phyloP scores from a whole-genome alignment of 2,113 vertebrate species.

The Salvelinus sp. region DNA sequence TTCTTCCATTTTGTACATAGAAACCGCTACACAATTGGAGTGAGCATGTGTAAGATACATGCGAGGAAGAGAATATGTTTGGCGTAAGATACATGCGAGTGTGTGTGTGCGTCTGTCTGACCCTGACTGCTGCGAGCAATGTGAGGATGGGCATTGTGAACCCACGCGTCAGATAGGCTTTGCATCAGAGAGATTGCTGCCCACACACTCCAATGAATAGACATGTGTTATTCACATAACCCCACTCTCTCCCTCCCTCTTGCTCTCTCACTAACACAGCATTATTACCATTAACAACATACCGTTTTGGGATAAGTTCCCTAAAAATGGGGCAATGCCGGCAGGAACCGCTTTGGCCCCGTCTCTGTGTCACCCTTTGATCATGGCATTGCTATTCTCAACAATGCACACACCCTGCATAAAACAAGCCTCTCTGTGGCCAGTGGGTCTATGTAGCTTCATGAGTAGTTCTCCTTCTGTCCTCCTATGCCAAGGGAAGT shows the following conservation, averaged over 20 bases:
- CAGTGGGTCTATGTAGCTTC: no score
- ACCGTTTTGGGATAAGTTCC: no score
- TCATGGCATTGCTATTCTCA: conserved; percentile 9
- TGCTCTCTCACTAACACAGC: conserved; percentile 17
- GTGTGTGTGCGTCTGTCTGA: conserved; percentile 24
- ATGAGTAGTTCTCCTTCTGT: no score
- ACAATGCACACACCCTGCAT: neutral
- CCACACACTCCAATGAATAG: neutral
- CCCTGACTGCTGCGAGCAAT: conserved; percentile 25
- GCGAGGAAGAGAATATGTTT: neutral
- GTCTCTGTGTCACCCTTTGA: conserved; percentile 33
- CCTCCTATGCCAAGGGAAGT: no score
- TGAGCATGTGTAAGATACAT: neutral
- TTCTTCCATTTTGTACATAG: neutral
- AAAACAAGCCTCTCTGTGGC: no score
- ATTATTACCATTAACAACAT: neutral
- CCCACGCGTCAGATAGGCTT: conserved; percentile 58
- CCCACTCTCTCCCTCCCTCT: conserved; percentile 51
- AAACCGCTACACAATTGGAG: neutral
- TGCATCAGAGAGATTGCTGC: conserved; percentile 24
- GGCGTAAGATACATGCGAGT: conserved; percentile 1
- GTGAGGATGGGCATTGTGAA: conserved; percentile 57
- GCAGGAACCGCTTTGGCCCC: conserved; percentile 24
- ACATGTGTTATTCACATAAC: conserved; percentile 56
- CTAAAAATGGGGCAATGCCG: conserved; percentile 42